Evolutionary conservation across 2,888 invertebrate species (phyloP).

Genomic region (Pachymerium ferrugineum): DNA sequence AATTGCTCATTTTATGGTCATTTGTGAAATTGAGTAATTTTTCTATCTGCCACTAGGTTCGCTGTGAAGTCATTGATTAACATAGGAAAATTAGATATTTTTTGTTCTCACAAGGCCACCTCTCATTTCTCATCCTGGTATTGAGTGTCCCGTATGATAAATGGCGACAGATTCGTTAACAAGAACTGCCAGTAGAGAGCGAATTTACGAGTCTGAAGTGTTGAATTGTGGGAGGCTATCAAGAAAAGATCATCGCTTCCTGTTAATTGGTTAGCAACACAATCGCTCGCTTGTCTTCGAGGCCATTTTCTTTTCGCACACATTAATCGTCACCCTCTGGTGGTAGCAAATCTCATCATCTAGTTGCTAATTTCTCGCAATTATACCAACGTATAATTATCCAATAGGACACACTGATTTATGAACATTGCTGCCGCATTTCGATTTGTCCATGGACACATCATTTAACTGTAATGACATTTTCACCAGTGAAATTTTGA

Average conservation of each 20-base stretch:
- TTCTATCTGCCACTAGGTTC: no score
- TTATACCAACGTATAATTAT: background rate
- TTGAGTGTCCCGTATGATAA: background rate
- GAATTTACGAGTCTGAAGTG: conserved; percentile 3
- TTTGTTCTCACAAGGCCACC: background rate
- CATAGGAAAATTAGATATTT: background rate
- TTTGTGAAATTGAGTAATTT: no score
- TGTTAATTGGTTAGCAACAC: no score
- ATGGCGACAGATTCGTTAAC: conserved; percentile 13
- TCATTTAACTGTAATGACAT: background rate
- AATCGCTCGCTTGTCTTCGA: background rate
- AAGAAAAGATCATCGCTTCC: no score
- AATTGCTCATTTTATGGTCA: no score
- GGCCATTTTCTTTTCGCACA: background rate
- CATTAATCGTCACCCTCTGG: background rate
- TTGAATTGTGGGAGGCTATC: background rate
- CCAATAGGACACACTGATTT: conserved; percentile 6
- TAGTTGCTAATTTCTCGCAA: background rate
- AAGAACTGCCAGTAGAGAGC: background rate
- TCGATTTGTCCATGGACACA: background rate
- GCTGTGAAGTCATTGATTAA: background rate
- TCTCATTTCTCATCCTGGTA: background rate
- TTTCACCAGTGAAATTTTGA: background rate
- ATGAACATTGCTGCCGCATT: background rate
- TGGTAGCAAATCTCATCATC: conserved; percentile 3